Percentiles rank a stretch among this genome's conserved stretches.
These are phyloP conservation scores for Tokudaia muenninki DNA, from an alignment of 2,797 vertebrate species.

Conservation along the genomic window DNA sequence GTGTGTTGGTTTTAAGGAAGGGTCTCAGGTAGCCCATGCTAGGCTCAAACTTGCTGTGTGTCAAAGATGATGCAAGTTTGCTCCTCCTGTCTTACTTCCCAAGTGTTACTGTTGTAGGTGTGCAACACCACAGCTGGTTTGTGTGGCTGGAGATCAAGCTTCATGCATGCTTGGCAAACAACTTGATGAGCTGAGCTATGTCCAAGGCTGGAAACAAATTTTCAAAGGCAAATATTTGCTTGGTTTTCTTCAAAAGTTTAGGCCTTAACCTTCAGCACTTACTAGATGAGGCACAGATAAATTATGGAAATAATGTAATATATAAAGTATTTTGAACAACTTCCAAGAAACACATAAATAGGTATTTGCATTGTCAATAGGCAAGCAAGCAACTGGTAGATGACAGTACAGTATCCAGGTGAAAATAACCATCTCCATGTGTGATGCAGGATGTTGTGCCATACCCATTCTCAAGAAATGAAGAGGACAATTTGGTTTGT, in stretches of 20 bases:
- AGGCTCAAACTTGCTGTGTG: background rate
- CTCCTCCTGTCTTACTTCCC: background rate
- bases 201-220: background rate
- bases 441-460: background rate
- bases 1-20: background rate
- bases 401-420: background rate
- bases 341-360: conserved; percentile 58
- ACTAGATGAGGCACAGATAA: conserved; percentile 46
- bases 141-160: background rate
- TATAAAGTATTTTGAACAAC: conserved; percentile 57
- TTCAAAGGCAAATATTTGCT: conserved; percentile 32
- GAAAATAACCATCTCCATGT: background rate
- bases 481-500: background rate
- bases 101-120: no score
- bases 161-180: background rate
- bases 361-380: conserved; percentile 45
- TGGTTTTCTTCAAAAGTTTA: conserved; percentile 45
- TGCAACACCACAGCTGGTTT: background rate
- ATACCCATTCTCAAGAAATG: background rate
- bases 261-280: conserved; percentile 6
- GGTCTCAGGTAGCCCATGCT: background rate
- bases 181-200: background rate
- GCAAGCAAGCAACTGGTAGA: conserved; percentile 32
- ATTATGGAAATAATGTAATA: conserved; percentile 49
- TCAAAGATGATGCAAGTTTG: background rate